Conservation (phyloP, 2,797 vertebrate genomes). For the Anisognathus igniventris region DNA sequence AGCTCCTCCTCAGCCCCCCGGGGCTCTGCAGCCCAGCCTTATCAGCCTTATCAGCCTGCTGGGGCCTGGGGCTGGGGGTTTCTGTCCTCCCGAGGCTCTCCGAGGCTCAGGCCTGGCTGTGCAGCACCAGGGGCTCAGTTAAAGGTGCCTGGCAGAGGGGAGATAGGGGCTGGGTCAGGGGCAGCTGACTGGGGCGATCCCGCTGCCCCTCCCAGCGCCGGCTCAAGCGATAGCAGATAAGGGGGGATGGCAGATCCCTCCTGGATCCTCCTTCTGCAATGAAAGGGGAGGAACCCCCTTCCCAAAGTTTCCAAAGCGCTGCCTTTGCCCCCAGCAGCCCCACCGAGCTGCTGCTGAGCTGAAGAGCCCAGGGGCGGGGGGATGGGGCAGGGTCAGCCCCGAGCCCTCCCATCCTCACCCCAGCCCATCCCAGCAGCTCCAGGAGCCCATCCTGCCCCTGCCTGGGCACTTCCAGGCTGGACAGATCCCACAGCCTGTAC, state of each 20-base stretch:
- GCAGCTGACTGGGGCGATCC: rapidly evolving
- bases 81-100: not conserved
- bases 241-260: not conserved
- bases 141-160: not conserved
- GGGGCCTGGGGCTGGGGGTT: not conserved
- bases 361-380: not conserved
- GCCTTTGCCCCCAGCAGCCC: not conserved
- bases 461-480: not conserved
- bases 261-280: not conserved
- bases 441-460: not conserved
- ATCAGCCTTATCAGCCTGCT: not conserved
- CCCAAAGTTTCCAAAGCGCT: not conserved
- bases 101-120: not conserved
- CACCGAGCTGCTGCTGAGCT: not conserved
- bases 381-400: rapidly evolving
- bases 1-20: not conserved
- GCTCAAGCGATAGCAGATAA: not conserved
- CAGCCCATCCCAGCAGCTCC: not conserved
- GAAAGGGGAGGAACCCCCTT: not conserved
- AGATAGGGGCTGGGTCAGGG: not conserved
- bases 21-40: not conserved
- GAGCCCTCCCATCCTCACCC: not conserved
- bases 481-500: not conserved
- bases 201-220: not conserved
- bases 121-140: not conserved